Conservation (phyloP, 92 coral and sea anemone genomes). For the Chrysogorgia sp. region DNA sequence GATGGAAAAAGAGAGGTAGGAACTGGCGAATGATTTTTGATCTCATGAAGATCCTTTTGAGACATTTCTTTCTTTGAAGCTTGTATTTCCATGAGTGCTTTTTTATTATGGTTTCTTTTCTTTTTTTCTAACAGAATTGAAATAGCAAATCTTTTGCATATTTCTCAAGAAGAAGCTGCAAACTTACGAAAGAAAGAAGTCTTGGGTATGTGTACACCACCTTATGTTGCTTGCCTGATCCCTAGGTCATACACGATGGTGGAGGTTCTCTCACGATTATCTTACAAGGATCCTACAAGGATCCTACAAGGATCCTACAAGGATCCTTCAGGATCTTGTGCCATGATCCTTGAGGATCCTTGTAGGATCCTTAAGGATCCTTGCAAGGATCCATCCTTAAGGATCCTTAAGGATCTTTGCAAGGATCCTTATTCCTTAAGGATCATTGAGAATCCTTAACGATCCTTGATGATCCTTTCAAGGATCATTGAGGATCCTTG, state of each 20-base stretch:
- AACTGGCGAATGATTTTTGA: neutral
- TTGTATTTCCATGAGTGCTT: neutral
- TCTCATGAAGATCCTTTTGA: neutral
- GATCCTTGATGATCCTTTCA: too few relatives aligned
- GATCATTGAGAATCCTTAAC: too few relatives aligned
- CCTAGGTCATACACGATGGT: neutral
- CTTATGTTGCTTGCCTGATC: neutral
- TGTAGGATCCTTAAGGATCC: too few relatives aligned
- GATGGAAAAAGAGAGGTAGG: conserved; percentile 84
- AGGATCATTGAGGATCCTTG: too few relatives aligned
- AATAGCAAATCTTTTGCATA: conserved; percentile 74
- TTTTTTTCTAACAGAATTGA: conserved; percentile 69
- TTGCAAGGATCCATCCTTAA: too few relatives aligned
- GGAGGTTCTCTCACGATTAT: too few relatives aligned
- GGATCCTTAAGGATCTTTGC: too few relatives aligned
- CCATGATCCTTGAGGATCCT: too few relatives aligned
- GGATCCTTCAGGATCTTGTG: too few relatives aligned
- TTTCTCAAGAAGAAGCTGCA: conserved; percentile 86
- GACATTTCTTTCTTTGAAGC: neutral
- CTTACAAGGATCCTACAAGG: too few relatives aligned
- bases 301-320: too few relatives aligned
- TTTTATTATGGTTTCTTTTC: neutral
- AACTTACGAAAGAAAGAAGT: conserved; percentile 82
- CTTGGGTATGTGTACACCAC: conserved; percentile 58
- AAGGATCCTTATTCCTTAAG: too few relatives aligned